phyloP scores from a whole-genome alignment of 2,888 invertebrate species.

The Agriopis leucophaearia region DNA sequence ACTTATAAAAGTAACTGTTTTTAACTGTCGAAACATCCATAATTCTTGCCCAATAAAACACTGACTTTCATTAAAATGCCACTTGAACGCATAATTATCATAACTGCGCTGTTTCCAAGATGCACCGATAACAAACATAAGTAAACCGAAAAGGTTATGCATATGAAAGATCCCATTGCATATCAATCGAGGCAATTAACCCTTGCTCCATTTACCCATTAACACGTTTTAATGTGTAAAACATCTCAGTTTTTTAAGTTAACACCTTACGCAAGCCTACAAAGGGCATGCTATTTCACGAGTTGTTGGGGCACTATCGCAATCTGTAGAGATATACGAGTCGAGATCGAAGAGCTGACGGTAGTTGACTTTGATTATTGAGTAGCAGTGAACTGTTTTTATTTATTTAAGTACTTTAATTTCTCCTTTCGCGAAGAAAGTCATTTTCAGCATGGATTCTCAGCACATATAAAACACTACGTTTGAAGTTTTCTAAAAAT shows the following conservation, averaged over 20 bases:
- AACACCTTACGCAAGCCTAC: constrained; percentile 68
- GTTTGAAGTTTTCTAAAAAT: too few relatives aligned
- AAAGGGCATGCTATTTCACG: constrained; percentile 71
- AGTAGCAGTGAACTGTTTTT: too few relatives aligned
- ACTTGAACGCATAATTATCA: constrained; percentile 20
- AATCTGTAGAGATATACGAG: constrained; percentile 55
- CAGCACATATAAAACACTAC: too few relatives aligned
- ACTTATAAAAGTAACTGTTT: too few relatives aligned
- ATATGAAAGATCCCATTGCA: constrained; percentile 58
- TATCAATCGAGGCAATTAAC: constrained; percentile 77
- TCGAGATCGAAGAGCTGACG: constrained; percentile 13
- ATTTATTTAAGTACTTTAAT: too few relatives aligned
- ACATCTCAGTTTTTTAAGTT: constrained; percentile 67
- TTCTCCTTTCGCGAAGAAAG: too few relatives aligned
- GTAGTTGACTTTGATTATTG: too few relatives aligned
- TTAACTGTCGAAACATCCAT: neutral
- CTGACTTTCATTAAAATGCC: constrained; percentile 20
- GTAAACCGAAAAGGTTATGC: constrained; percentile 38
- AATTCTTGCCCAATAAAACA: neutral
- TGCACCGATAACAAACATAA: constrained; percentile 30
- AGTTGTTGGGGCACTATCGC: constrained; percentile 55
- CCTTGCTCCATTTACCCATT: constrained; percentile 73
- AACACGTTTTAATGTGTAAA: constrained; percentile 73
- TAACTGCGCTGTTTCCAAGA: constrained; percentile 16
- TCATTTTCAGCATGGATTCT: too few relatives aligned